Percentiles rank a stretch among this genome's conserved stretches.
phyloP scores from a whole-genome alignment of 2,113 vertebrate genomes.

The Crocuta crocuta region DNA sequence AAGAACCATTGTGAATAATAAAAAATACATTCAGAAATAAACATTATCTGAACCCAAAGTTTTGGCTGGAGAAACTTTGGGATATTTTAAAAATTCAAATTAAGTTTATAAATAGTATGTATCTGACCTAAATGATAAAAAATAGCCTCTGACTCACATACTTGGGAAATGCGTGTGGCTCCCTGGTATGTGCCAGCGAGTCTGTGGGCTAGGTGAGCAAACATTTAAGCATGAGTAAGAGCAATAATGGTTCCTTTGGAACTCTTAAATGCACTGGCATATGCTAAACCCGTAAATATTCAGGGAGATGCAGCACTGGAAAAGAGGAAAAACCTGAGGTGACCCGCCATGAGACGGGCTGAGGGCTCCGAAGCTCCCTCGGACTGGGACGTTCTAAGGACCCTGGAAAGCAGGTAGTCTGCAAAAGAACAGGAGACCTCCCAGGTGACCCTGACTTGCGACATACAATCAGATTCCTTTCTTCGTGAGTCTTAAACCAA shows the following conservation, averaged over 20 bases:
- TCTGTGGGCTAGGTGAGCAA: neutral
- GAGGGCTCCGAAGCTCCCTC: conserved; percentile 28
- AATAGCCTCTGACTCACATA: conserved; percentile 26
- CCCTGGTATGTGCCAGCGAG: neutral
- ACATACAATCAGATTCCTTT: conserved; percentile 39
- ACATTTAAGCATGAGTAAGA: conserved; percentile 35
- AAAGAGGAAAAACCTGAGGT: neutral
- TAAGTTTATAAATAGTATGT: conserved; percentile 13
- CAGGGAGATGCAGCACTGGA: neutral
- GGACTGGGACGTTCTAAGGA: conserved; percentile 37
- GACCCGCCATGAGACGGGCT: neutral
- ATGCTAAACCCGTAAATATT: neutral
- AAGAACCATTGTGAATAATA: conserved; percentile 25
- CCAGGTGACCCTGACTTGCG: conserved; percentile 8
- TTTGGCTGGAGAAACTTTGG: neutral
- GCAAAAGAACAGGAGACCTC: neutral
- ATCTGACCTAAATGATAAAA: conserved; percentile 24
- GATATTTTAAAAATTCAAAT: neutral
- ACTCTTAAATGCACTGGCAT: neutral
- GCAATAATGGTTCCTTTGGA: neutral
- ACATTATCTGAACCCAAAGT: conserved; percentile 12
- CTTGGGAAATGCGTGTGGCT: neutral
- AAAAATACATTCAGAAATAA: conserved; percentile 38
- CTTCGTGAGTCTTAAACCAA: conserved; percentile 12
- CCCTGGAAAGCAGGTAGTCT: neutral